phyloP scores from a whole-genome alignment of 2,113 vertebrate genomes.

The Lycocorax pyrrhopterus region DNA sequence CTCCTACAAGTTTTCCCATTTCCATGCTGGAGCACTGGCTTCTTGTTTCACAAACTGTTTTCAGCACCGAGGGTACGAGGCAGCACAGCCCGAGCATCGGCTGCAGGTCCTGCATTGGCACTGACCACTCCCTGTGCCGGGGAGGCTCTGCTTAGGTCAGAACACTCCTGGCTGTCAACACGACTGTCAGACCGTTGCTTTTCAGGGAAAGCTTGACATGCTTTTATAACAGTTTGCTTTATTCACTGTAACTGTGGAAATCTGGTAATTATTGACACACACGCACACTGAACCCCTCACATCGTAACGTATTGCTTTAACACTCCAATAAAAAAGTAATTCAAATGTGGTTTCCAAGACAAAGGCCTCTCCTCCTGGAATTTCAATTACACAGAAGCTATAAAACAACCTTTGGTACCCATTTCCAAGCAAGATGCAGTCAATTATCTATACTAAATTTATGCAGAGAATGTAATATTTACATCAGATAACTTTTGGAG shows the following conservation, averaged over 20 bases:
- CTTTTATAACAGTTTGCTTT: slow-evolving; percentile 39
- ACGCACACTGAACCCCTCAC: slow-evolving; percentile 29
- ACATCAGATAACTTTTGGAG: slow-evolving; percentile 1
- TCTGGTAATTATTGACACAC: slow-evolving; percentile 53
- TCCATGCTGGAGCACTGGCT: background rate
- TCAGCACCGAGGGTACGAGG: rapidly evolving
- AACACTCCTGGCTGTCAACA: background rate
- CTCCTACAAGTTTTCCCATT: background rate
- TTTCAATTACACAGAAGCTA: slow-evolving; percentile 13
- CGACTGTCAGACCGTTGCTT: rapidly evolving
- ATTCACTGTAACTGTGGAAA: slow-evolving; percentile 26
- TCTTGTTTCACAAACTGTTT: background rate
- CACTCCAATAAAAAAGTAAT: slow-evolving; percentile 2
- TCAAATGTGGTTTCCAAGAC: slow-evolving; percentile 14
- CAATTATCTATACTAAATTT: slow-evolving; percentile 43
- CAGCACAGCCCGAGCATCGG: rapidly evolving
- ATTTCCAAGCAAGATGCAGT: slow-evolving; percentile 49
- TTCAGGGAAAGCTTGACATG: background rate
- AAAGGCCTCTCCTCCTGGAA: slow-evolving; percentile 25
- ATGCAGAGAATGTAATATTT: slow-evolving; percentile 32
- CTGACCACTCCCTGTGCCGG: rapidly evolving
- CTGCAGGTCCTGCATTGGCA: background rate
- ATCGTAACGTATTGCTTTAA: background rate
- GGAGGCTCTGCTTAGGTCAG: background rate
- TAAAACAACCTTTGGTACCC: slow-evolving; percentile 14